Base-by-base conservation (phyloP, 1,140 invertebrate species). In the Drosophila melanica region DNA sequence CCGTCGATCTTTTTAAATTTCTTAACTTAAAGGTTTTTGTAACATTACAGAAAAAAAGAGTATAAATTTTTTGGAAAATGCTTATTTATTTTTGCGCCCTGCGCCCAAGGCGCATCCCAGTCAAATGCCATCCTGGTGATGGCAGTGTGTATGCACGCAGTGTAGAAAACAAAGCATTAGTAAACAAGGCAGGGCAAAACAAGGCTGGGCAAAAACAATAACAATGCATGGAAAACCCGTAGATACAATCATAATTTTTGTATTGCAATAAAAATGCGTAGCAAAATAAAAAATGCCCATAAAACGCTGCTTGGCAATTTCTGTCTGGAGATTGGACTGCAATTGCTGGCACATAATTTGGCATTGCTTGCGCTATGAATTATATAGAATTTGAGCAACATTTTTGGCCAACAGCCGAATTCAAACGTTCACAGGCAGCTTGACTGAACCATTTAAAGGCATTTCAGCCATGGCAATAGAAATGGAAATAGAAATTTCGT, bases 321-420 rank as follows among this genome's bases (percentile, higher is more conserved):
- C 66, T 57, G 67, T 59, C 73, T 20, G n/a, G 6, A 35, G 41
- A 44, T 20, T 12, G 64, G 64, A 37, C 53, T 76, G 75, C 82
- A 87, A 86, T 81, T 81, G 77, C 79, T 79, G 79, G 79, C 82
- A 77, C 79, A 86, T 86, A 71, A 82, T 82, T 79, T 65, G 84
- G 37, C 71, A 77, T 66, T 66, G 67, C 50, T 58, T 44, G 51
- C 48, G 42, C 65, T 71, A 81, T 89, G 89, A 87, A 87, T 87
- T 82, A 87, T 79, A 79, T 79, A 65, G 72, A 77, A 62, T 67
- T 67, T 67, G 67, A 62, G 55, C 42, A 57, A 27, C 48, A 75
- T 67, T 78, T 85, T 57, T 51, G 54, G 18, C 66, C 58, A 41
- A 48, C 53, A 30, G 33, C 20, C 48, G 62, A 23, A 23, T 23